Evolutionary conservation across 1,140 invertebrate species (phyloP), one percentile per base, ranked within the genome.

Genomic region (Drosophila lowei): DNA sequence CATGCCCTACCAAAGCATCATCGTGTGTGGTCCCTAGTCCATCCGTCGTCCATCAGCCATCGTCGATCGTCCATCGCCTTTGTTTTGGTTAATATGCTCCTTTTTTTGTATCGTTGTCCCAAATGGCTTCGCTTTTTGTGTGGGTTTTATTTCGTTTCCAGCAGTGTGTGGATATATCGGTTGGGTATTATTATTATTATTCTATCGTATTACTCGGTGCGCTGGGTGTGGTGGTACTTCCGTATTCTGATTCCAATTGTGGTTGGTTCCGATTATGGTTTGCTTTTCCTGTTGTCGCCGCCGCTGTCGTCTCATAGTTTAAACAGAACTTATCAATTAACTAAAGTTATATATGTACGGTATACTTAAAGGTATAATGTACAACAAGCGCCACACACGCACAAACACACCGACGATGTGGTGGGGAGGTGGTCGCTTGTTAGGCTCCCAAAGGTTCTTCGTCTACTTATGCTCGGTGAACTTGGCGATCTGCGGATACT

Each of bases 401-500:
- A 30, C 28, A 30, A 2, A 9, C 30, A 30, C 30, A 30, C 30
- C 8, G 2, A 9, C 2, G 34, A 8, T 38, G 34, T 13, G 34
- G 3, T 38, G 30, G 30, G 8, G 7, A 2, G 30, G 28, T 34
- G 30, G 34, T 13, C 11, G 65, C 60, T 75, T 30, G 66, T 62
- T 57, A 47, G 59, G 60, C 16, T 16, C 54, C n/a, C n/a, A 41
- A 52, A 30, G 6, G 25, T 28, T 15, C 16, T 9, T 25, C 56
- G 42, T n/a, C 75, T 90, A 85, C 61, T 90, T 89, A 34, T 89
- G 90, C 18, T 91, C 77, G 16, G 89, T 70, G 58, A 90, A 91
- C 68, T 91, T 91, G 50, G 89, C 65, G 42, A 89, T 89, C 57
- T 91, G 89, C 55, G 91, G 91, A 90, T 83, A 91, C 75, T 90